Evolutionary conservation across 2,113 vertebrate species (phyloP).

Genomic region (Larimichthys crocea): DNA sequence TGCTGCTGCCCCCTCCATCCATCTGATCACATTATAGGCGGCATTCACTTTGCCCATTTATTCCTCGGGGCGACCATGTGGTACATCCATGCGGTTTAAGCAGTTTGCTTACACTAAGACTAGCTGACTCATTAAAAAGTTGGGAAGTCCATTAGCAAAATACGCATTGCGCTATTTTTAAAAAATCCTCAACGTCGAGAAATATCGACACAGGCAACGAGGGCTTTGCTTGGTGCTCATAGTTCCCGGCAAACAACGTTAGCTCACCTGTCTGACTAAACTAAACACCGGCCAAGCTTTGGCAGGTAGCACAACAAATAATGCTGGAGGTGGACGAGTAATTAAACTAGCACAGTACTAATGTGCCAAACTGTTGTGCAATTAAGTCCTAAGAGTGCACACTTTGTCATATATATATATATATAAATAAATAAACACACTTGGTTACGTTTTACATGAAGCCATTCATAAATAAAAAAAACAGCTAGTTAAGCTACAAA

Average conservation of each 20-base stretch:
- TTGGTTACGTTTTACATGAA: not conserved
- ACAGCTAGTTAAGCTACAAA: constrained; percentile 14
- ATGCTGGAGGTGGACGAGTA: not conserved
- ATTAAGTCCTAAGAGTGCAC: not conserved
- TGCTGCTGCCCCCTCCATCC: not conserved
- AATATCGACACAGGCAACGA: constrained; percentile 44
- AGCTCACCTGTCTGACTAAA: constrained; percentile 3
- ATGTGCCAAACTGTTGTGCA: not conserved
- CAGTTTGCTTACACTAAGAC: constrained; percentile 41
- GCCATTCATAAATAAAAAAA: not conserved
- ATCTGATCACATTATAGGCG: constrained; percentile 9
- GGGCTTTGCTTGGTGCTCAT: constrained; percentile 1
- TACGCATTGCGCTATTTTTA: constrained; percentile 80
- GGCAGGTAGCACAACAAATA: not conserved
- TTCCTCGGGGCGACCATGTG: constrained; percentile 22
- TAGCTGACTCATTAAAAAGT: constrained; percentile 74
- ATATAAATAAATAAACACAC: too few species aligned
- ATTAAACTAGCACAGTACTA: not conserved
- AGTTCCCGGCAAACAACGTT: not conserved
- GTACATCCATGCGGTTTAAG: constrained; percentile 10
- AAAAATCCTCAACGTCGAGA: constrained; percentile 48
- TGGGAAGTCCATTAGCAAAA: constrained; percentile 70
- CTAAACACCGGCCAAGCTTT: not conserved
- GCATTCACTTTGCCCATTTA: constrained; percentile 8
- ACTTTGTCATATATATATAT: not conserved